These are phyloP conservation scores for Oeneis ivallda DNA, from an alignment of 2,888 invertebrate genomes.

Conservation along the genomic window DNA sequence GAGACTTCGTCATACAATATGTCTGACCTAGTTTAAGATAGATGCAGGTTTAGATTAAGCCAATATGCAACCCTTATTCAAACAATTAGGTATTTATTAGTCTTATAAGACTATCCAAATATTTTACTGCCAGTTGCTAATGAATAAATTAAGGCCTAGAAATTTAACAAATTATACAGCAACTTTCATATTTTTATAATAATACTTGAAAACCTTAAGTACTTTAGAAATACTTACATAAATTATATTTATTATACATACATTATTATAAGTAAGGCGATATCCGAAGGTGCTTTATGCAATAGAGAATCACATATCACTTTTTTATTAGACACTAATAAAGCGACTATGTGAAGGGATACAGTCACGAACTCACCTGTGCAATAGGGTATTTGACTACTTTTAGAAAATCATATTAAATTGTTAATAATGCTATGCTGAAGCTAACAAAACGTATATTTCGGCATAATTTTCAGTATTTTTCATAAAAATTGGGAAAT, in stretches of 20 bases:
- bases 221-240: constrained; percentile 32
- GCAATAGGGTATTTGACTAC: no score
- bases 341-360: background rate
- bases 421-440: no score
- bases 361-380: no score
- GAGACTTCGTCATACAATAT: background rate
- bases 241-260: constrained; percentile 22
- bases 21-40: no score
- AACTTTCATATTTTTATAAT: constrained; percentile 16
- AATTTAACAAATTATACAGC: background rate
- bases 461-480: no score
- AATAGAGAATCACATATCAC: constrained; percentile 31
- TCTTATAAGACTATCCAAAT: background rate
- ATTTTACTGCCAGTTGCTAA: constrained; percentile 13
- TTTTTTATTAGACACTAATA: constrained; percentile 13
- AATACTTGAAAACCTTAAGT: constrained; percentile 33
- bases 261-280: constrained; percentile 32
- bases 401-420: no score
- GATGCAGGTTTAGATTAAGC: no score
- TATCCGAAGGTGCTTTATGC: constrained; percentile 26
- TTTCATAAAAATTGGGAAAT: no score
- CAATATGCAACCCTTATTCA: no score
- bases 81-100: no score
- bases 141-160: constrained; percentile 6
- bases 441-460: no score